Percentiles rank a stretch among this genome's conserved stretches.
These are phyloP conservation scores for Nettapus auritus DNA, from an alignment of 2,113 vertebrate species.

Conservation along the genomic window DNA sequence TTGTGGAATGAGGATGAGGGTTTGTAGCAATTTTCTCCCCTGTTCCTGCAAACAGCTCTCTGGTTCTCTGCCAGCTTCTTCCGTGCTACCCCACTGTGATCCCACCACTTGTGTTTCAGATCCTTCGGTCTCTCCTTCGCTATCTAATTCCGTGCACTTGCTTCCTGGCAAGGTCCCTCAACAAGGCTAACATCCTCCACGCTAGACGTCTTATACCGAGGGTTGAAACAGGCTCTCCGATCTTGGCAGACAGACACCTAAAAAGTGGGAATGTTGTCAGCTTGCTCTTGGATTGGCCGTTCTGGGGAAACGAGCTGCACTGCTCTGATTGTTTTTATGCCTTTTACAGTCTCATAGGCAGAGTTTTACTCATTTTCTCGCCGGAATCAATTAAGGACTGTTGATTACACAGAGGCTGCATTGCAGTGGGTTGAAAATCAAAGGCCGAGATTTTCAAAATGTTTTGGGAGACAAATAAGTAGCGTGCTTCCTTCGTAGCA, in stretches of 20 bases:
- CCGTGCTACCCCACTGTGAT: constrained; percentile 49
- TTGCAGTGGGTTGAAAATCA: neutral
- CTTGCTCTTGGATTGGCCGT: neutral
- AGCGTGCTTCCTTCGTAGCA: neutral
- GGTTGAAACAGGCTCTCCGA: neutral
- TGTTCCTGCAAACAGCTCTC: neutral
- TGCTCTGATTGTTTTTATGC: neutral
- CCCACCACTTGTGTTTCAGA: constrained; percentile 26
- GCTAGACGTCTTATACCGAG: neutral
- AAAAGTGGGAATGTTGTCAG: neutral
- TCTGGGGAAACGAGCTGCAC: neutral
- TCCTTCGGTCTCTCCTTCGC: neutral
- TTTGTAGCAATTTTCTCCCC: constrained; percentile 52
- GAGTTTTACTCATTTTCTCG: constrained; percentile 2
- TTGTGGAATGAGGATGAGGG: constrained; percentile 10
- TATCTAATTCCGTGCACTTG: constrained; percentile 32
- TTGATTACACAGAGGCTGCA: neutral
- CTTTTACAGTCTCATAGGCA: neutral
- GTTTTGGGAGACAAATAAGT: neutral
- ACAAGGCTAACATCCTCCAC: neutral
- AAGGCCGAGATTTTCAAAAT: neutral
- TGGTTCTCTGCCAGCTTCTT: constrained; percentile 47
- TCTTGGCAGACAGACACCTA: neutral
- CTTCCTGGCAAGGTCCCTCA: neutral
- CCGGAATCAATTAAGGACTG: neutral